A percentile compares a stretch with the other conserved stretches of the same genome.
Conservation (phyloP, 2,888 invertebrate genomes). For the Leucophenga montana region DNA sequence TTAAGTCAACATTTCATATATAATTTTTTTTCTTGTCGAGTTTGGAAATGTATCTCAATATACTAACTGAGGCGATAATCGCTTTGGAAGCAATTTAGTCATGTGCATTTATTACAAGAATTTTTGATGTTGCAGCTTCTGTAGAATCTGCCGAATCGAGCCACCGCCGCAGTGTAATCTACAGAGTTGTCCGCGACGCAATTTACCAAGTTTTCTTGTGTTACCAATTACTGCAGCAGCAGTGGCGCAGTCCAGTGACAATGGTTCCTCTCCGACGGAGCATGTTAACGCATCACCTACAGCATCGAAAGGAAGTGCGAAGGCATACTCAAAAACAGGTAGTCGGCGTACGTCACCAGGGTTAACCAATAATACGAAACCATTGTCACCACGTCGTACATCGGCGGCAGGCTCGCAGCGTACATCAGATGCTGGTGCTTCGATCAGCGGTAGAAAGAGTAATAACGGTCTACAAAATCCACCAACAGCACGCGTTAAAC, state of each 20-base stretch:
- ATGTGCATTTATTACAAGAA: background rate
- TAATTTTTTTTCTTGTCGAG: background rate
- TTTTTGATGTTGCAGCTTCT: conserved; percentile 3
- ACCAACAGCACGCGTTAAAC: too few relatives aligned
- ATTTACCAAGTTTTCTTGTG: conserved; percentile 6
- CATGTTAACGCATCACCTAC: background rate
- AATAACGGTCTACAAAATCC: too few relatives aligned
- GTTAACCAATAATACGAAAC: too few relatives aligned
- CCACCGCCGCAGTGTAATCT: background rate
- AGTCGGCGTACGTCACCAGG: too few relatives aligned
- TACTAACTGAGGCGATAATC: background rate
- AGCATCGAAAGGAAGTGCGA: too few relatives aligned
- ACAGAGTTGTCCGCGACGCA: background rate
- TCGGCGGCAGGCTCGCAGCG: too few relatives aligned
- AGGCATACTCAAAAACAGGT: too few relatives aligned
- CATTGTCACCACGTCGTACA: too few relatives aligned
- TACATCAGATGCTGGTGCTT: too few relatives aligned
- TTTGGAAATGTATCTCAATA: too few relatives aligned
- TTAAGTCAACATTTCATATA: background rate
- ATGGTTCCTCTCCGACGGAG: background rate
- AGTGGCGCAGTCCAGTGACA: background rate
- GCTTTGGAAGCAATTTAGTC: background rate
- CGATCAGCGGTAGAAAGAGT: too few relatives aligned
- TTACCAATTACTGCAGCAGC: conserved; percentile 8
- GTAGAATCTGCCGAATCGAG: background rate